phyloP scores from a whole-genome alignment of 2,113 vertebrate genomes.

The Gnathonemus longibarbis region DNA sequence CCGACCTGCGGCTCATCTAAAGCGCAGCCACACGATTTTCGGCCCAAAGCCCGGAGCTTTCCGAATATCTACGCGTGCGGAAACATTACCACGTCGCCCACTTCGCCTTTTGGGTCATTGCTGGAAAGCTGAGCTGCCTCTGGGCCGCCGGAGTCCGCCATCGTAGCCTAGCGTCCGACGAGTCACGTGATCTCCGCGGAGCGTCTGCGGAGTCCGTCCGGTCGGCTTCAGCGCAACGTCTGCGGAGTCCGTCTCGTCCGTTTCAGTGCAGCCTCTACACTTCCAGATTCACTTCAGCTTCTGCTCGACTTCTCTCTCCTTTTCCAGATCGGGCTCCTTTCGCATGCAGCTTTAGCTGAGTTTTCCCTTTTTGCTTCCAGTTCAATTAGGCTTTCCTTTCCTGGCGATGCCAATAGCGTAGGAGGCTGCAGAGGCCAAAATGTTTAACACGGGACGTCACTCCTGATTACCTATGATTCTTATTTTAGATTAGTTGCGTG shows the following conservation, averaged over 20 bases:
- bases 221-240: neutral
- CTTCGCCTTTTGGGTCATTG: conserved; percentile 34
- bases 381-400: neutral
- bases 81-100: conserved; percentile 39
- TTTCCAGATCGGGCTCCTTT: neutral
- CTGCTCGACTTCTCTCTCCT: neutral
- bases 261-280: neutral
- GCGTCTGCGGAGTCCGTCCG: neutral
- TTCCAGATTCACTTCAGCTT: neutral
- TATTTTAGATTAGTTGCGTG: neutral
- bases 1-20: neutral
- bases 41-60: neutral
- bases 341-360: neutral
- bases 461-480: neutral
- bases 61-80: neutral
- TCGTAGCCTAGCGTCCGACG: conserved; percentile 17
- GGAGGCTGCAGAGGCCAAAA: neutral
- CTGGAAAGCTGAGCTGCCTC: conserved; percentile 43
- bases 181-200: neutral
- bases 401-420: neutral
- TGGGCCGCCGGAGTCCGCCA: conserved; percentile 53
- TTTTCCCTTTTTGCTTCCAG: neutral
- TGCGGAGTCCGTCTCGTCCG: neutral
- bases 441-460: neutral
- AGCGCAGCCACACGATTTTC: neutral